Conservation (phyloP, 2,797 vertebrate species). For the Eptatretus atami region DNA sequence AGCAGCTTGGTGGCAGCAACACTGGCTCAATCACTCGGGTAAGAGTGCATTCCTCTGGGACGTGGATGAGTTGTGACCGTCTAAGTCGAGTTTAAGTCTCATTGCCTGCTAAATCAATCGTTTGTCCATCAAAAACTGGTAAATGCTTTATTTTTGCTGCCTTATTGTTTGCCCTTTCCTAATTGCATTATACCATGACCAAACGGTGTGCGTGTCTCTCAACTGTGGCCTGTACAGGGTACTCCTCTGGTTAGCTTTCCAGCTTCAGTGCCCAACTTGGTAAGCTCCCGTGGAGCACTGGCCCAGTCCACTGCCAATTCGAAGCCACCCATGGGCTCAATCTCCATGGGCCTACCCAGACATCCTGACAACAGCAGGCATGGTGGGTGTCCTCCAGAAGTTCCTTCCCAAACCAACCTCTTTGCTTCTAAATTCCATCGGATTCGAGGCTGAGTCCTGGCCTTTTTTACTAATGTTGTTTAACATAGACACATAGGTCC, state of each 20-base stretch:
- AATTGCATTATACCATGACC: not conserved
- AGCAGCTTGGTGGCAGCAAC: constrained; percentile 53
- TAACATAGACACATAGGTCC: no score
- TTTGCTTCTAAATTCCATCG: no score
- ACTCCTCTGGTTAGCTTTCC: no score
- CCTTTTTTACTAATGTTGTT: no score
- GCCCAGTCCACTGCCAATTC: constrained; percentile 8
- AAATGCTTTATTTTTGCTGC: not conserved
- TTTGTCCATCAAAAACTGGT: no score
- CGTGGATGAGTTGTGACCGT: not conserved
- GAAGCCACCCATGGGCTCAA: constrained; percentile 64
- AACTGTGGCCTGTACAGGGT: no score
- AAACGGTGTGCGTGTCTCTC: no score
- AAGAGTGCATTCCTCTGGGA: constrained; percentile 10
- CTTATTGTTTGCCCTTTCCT: not conserved
- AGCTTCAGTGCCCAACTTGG: not conserved
- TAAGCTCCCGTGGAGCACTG: not conserved
- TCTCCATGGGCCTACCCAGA: constrained; percentile 67
- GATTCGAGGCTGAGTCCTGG: no score
- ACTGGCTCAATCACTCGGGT: constrained; percentile 95
- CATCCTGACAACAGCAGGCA: constrained; percentile 58
- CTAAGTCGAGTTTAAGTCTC: no score
- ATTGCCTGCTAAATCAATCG: no score
- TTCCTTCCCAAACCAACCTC: no score
- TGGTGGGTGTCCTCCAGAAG: constrained; percentile 20